Evolutionary conservation across 1,140 invertebrate species (phyloP).

Genomic region (Helicoverpa zea): DNA sequence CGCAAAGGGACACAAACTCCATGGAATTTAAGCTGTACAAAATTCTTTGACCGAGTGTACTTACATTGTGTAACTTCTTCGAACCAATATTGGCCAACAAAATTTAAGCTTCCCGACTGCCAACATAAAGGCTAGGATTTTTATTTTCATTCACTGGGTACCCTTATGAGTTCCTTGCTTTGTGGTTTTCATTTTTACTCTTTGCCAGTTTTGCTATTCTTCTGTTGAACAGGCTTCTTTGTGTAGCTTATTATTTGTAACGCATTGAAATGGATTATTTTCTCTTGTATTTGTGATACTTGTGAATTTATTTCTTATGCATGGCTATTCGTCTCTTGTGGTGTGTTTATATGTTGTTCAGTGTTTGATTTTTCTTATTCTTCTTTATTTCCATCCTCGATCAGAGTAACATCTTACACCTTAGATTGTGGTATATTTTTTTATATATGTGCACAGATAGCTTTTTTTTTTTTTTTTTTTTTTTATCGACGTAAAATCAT

Average conservation of each 20-base stretch:
- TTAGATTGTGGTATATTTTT: too few species aligned
- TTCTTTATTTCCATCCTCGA: too few species aligned
- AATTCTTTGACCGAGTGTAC: not conserved
- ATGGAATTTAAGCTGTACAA: not conserved
- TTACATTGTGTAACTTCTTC: constrained; percentile 13
- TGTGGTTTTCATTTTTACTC: constrained; percentile 15
- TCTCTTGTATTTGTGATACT: not conserved
- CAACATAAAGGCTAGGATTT: constrained; percentile 20
- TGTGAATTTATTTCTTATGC: not conserved
- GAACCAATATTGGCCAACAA: constrained; percentile 27
- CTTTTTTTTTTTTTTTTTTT: too few species aligned
- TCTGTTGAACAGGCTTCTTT: not conserved
- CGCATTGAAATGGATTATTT: constrained; percentile 31
- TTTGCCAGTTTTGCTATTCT: not conserved
- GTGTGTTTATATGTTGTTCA: not conserved
- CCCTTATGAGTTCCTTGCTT: constrained; percentile 32
- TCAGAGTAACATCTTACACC: too few species aligned
- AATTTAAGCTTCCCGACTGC: constrained; percentile 17
- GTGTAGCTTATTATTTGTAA: constrained; percentile 35
- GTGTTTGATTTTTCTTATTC: not conserved
- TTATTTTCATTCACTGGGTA: constrained; percentile 15
- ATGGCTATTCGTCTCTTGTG: not conserved
- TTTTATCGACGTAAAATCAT: too few species aligned
- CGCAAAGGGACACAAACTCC: too few species aligned
- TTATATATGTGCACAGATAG: too few species aligned